Base-by-base conservation (phyloP, 2,113 vertebrate genomes). In the Serilophus lunatus region DNA sequence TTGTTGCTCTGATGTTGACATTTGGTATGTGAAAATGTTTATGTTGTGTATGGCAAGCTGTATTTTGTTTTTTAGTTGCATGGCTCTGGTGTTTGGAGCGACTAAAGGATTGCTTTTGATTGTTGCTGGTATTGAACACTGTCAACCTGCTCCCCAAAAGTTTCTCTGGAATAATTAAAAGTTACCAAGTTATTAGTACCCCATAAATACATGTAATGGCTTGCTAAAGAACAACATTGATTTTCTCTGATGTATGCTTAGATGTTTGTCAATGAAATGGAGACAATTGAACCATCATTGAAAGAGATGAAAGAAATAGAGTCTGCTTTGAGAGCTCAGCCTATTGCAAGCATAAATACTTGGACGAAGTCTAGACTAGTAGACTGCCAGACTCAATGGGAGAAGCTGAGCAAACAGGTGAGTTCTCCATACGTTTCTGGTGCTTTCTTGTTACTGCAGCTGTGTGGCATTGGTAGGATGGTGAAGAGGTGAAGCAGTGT, bases 251-350 rank as follows among this genome's bases (percentile, higher is more conserved):
- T 94, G 7, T 94, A 14, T 94, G 63, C 96, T 93, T 94, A 99
- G 99, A 92, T 97, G 56, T 97, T 98, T 86, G 96, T 98, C 71
- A 98, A 96, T 82, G 98, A 99, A 94, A 98, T 99, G 82, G 98
- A 98, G 86, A 97, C 96, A 6, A 92, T 98, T 84, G 99, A 99
- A 83, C 97, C 98, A 19, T 98, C 98, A 26, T 88, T 99, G 94
- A 99, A 98, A 96, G 98, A 98, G 95, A 98, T 99, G 98, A 98
- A 96, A 60, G 99, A 99, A 94, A 80, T 98, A n/a, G 98, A 99
- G 60, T 90, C 96, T 10, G 88, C 94, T 31, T 96, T 99, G 69
- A 98, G 97, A 97, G 91, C 91, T 51, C 96, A 98, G 45, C 97
- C 98, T 81, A 56, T 98, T 63, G 90, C 96, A 24, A 97, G 97